Evolutionary conservation across 2,113 vertebrate species (phyloP).

Genomic region (Perca schrenkii): DNA sequence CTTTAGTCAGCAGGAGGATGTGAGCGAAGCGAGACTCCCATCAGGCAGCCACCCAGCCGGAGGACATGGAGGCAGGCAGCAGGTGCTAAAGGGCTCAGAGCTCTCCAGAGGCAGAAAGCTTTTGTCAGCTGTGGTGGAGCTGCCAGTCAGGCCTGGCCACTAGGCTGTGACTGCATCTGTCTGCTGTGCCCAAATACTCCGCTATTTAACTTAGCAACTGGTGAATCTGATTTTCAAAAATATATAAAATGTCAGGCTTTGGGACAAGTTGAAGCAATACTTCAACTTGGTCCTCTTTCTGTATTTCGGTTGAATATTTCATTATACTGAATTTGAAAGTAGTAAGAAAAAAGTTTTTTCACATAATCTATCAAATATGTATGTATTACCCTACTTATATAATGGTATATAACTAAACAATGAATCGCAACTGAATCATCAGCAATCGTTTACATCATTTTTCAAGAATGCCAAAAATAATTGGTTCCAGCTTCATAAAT

Average conservation of each 20-base stretch:
- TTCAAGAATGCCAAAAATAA: neutral
- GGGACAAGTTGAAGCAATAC: neutral
- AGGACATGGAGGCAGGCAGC: conserved; percentile 62
- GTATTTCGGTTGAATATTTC: neutral
- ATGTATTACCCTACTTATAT: neutral
- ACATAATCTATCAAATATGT: neutral
- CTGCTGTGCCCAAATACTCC: conserved; percentile 40
- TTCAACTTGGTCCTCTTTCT: neutral
- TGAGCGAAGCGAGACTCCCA: conserved; percentile 44
- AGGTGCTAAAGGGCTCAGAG: conserved; percentile 67
- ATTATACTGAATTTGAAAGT: neutral
- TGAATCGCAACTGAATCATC: neutral
- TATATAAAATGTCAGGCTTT: neutral
- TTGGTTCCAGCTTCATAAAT: neutral
- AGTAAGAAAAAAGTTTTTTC: neutral
- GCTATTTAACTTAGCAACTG: conserved; percentile 11
- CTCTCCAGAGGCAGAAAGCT: conserved; percentile 62
- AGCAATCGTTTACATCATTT: neutral
- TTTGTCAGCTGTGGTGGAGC: conserved; percentile 66
- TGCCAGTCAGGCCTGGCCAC: conserved; percentile 69
- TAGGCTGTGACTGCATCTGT: conserved; percentile 65
- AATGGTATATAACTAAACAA: neutral
- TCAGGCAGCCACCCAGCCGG: conserved; percentile 66
- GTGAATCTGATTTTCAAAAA: conserved; percentile 11
- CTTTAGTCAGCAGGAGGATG: conserved; percentile 58